phyloP scores from a whole-genome alignment of 53 echinoderm and acorn worm species.

The Luidia sarsii region DNA sequence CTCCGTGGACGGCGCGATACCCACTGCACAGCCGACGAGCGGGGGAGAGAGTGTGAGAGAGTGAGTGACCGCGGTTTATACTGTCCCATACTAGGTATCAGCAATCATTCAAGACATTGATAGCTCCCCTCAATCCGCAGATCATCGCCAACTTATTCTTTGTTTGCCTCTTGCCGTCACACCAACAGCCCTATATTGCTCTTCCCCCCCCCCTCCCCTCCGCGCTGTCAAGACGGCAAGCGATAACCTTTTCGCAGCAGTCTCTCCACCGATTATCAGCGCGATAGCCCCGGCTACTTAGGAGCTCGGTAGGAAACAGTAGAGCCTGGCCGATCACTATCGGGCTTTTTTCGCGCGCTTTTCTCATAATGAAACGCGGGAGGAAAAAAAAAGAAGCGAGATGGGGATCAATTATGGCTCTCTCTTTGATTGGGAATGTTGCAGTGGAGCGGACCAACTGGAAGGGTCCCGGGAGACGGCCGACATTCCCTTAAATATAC shows the following conservation, averaged over 20 bases:
- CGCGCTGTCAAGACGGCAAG: conserved; percentile 2
- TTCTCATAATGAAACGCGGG: conserved; percentile 51
- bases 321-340: conserved; percentile 44
- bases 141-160: conserved; percentile 46
- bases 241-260: conserved; percentile 39
- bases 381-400: conserved; percentile 14
- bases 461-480: conserved; percentile 29
- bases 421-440: conserved; percentile 44
- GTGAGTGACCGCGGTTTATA: conserved; percentile 42
- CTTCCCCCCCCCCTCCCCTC: conserved; percentile 10
- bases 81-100: conserved; percentile 25
- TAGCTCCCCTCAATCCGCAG: conserved; percentile 41
- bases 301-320: conserved; percentile 47
- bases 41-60: neutral
- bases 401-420: conserved; percentile 57
- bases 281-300: neutral
- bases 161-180: conserved; percentile 2
- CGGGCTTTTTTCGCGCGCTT: conserved; percentile 53
- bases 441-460: conserved; percentile 48
- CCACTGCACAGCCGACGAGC: too few relatives aligned
- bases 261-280: conserved; percentile 10
- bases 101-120: conserved; percentile 45
- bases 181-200: conserved; percentile 21
- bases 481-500: conserved; percentile 44
- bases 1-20: too few relatives aligned